Percentiles rank a stretch among this genome's conserved stretches.
phyloP scores from a whole-genome alignment of 2,797 vertebrate genomes.

The Orientallactaga sibirica region DNA sequence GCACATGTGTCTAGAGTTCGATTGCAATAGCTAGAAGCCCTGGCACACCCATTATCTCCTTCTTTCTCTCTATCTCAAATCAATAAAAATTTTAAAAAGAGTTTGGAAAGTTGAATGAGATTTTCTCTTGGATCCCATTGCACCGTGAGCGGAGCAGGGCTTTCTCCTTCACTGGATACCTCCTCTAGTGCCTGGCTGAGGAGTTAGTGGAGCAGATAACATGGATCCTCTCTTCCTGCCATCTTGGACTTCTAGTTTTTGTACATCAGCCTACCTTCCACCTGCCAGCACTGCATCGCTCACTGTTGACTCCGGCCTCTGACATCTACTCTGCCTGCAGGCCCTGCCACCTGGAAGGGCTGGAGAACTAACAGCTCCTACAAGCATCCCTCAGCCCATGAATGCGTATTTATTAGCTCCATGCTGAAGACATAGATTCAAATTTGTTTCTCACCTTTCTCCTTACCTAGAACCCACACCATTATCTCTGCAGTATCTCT shows the following conservation, averaged over 20 bases:
- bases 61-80: too few relatives aligned
- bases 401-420: neutral
- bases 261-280: neutral
- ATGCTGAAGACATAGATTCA: neutral
- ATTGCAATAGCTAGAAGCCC: too few relatives aligned
- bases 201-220: neutral
- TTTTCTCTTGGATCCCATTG: neutral
- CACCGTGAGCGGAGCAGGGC: neutral
- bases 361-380: neutral
- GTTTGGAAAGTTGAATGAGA: neutral
- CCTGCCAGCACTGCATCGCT: neutral
- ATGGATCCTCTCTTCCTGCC: neutral
- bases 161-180: neutral
- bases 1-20: too few relatives aligned
- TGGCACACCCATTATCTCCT: too few relatives aligned
- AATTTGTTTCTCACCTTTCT: slow-evolving; percentile 35
- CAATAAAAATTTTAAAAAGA: neutral
- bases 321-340: neutral
- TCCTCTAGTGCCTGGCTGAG: neutral
- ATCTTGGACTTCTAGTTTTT: neutral
- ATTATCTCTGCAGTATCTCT: neutral
- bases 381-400: neutral
- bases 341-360: neutral
- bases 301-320: neutral
- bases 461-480: slow-evolving; percentile 1